Conservation (phyloP, 2,888 invertebrate genomes). For the Allygus modestus region DNA sequence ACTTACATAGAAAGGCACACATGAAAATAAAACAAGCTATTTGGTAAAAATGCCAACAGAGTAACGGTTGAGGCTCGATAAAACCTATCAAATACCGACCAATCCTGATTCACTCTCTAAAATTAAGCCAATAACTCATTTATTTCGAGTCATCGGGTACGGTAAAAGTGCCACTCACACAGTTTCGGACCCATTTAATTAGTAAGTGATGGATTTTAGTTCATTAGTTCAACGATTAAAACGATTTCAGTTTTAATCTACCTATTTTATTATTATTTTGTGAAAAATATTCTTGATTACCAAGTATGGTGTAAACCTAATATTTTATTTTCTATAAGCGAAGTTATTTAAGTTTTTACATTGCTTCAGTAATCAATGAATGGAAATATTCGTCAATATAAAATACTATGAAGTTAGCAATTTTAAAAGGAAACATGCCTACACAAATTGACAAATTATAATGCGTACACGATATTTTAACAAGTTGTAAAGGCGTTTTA, state of each 20-base stretch:
- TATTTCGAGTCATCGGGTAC: constrained; percentile 24
- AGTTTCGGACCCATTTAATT: constrained; percentile 27
- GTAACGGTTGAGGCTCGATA: constrained; percentile 9
- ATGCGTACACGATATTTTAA: too few species aligned
- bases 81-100: constrained; percentile 27
- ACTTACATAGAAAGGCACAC: not conserved
- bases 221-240: constrained; percentile 1
- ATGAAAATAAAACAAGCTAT: constrained; percentile 1
- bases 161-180: constrained; percentile 28
- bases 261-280: not conserved
- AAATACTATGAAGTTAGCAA: too few species aligned
- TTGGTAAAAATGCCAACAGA: not conserved
- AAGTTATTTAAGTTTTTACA: too few species aligned
- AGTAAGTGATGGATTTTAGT: constrained; percentile 37
- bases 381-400: too few species aligned
- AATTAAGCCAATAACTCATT: constrained; percentile 46
- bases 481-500: too few species aligned
- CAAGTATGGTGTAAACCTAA: too few species aligned
- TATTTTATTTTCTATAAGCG: too few species aligned
- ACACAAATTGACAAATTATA: too few species aligned
- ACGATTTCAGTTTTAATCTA: not conserved
- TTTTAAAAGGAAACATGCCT: too few species aligned
- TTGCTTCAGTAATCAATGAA: too few species aligned
- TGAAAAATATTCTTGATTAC: not conserved
- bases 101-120: constrained; percentile 40